phyloP scores from a whole-genome alignment of 2,797 vertebrate species.

The Catamblyrhynchus diadema region DNA sequence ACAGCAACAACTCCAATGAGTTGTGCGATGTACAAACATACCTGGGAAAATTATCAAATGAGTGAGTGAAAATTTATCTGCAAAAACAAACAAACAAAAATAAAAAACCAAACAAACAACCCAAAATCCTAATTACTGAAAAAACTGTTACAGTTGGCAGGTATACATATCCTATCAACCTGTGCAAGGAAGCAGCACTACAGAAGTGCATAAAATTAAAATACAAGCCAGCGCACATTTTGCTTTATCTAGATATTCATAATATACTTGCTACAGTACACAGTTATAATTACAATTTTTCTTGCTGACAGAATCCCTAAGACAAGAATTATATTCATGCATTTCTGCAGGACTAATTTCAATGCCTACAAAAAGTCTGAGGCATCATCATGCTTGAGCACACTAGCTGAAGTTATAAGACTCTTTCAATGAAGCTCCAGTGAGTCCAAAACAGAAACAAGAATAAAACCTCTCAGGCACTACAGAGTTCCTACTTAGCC shows the following conservation, averaged over 20 bases:
- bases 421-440: background rate
- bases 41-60: background rate
- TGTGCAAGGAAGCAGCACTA: background rate
- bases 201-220: background rate
- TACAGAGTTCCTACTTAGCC: background rate
- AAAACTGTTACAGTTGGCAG: background rate
- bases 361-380: background rate
- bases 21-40: background rate
- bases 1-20: background rate
- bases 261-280: background rate
- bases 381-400: background rate
- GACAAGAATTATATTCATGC: background rate
- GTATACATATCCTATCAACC: background rate
- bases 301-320: background rate
- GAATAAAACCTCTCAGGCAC: background rate
- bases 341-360: background rate
- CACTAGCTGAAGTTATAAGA: background rate
- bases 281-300: background rate
- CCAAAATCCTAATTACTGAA: background rate
- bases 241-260: background rate
- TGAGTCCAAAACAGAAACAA: background rate
- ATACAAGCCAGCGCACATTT: accelerated
- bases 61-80: background rate
- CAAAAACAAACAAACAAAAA: background rate
- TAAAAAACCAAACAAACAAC: background rate